These are phyloP conservation scores for Ochropleura plecta DNA, from an alignment of 2,888 invertebrate genomes.

Conservation along the genomic window DNA sequence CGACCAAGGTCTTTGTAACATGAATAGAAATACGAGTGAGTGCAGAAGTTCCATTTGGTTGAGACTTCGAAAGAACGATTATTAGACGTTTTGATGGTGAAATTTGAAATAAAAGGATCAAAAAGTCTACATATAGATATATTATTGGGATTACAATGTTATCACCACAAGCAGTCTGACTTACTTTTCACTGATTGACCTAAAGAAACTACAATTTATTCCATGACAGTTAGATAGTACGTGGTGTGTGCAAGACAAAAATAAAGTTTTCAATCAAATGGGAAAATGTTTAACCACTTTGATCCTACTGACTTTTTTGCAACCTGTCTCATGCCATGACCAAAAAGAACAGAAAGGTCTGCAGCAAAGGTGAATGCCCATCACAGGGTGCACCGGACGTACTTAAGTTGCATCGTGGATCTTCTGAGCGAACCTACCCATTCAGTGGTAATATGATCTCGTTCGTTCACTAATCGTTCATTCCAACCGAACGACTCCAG, in stretches of 20 bases:
- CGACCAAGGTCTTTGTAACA: slow-evolving; percentile 68
- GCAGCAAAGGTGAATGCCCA: slow-evolving; percentile 38
- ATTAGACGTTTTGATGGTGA: not conserved
- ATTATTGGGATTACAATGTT: not conserved
- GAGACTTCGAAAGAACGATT: not conserved
- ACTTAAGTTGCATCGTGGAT: slow-evolving; percentile 16
- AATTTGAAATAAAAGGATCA: not conserved
- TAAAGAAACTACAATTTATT: not conserved
- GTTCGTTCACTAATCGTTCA: slow-evolving; percentile 84
- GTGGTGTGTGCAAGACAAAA: not conserved
- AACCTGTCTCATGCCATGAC: not conserved
- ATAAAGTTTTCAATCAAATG: not conserved
- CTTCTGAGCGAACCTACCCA: slow-evolving; percentile 54
- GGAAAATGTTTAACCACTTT: not conserved
- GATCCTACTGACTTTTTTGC: not conserved
- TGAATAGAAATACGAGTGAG: slow-evolving; percentile 36
- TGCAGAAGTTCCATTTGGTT: slow-evolving; percentile 31
- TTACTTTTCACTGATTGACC: not conserved
- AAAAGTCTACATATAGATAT: not conserved
- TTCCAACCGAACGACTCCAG: slow-evolving; percentile 80
- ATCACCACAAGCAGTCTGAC: not conserved
- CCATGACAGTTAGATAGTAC: not conserved
- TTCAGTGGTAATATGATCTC: slow-evolving; percentile 78
- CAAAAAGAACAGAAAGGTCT: not conserved
- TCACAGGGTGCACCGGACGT: slow-evolving; percentile 7